phyloP scores from a whole-genome alignment of 2,797 vertebrate genomes.

The Cossypha niveicapilla region DNA sequence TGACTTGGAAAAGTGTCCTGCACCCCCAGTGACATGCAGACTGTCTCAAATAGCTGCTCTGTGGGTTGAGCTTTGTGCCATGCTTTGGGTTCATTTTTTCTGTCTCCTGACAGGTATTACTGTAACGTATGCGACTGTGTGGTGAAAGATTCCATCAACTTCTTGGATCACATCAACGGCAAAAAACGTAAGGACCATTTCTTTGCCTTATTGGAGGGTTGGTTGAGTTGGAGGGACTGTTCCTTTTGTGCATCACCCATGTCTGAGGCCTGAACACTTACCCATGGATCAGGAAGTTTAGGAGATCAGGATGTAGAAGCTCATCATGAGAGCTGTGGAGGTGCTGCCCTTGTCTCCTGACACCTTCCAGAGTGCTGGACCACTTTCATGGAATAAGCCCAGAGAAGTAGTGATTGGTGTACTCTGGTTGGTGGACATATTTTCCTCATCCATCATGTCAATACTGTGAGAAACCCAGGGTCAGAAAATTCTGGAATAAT shows the following conservation, averaged over 20 bases:
- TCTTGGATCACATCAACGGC: slow-evolving; percentile 97
- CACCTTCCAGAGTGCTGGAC: background rate
- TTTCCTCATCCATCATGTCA: background rate
- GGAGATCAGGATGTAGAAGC: background rate
- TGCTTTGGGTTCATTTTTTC: background rate
- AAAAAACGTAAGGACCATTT: slow-evolving; percentile 89
- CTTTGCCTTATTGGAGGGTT: background rate
- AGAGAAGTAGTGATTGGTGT: background rate
- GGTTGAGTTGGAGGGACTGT: background rate
- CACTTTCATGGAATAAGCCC: background rate
- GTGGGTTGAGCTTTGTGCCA: background rate
- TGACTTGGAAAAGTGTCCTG: background rate
- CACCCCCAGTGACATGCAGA: background rate
- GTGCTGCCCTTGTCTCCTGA: background rate
- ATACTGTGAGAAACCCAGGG: accelerated
- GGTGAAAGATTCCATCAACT: slow-evolving; percentile 98
- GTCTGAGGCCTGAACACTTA: background rate
- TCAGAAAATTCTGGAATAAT: background rate
- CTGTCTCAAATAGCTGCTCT: background rate
- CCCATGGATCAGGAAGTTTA: background rate
- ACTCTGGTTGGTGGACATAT: accelerated
- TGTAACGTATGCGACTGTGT: slow-evolving; percentile 98
- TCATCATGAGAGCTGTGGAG: background rate
- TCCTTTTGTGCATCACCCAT: background rate
- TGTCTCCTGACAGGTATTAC: slow-evolving; percentile 83